Evolutionary conservation across 1,140 invertebrate genomes (phyloP), one percentile per base, ranked within the genome.

Genomic region (Battus philenor): DNA sequence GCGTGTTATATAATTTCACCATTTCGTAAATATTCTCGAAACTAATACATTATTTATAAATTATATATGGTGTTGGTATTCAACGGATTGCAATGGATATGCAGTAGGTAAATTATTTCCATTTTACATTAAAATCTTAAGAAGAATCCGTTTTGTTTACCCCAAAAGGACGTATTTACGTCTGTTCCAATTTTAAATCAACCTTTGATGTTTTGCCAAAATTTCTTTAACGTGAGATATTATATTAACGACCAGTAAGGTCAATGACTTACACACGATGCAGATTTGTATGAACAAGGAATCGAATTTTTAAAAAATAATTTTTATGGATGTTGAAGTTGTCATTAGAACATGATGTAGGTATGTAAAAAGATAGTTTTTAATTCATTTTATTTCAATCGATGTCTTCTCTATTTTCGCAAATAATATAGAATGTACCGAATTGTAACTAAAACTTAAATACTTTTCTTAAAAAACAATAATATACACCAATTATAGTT

Each of bases 151-250:
- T 4, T 4, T 1, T 41, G 24, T 41, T 41, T 41, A 41, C 38
- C 38, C 12, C 38, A 27, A 41, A 41, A 41, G 38, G 38, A 17
- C 22, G 26, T 41, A 39, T 41, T 41, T 41, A 16, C 38, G 17
- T 41, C 5, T 4, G 26, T 29, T 41, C 38, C 38, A 41, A 29
- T 27, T 41, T 41, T 41, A 41, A 29, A 41, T 29, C 12, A 41
- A 41, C 29, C 17, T 41, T 29, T 41, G 38, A 29, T 13, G 12
- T 41, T 17, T 29, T 9, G 38, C 38, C 38, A 41, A 41, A 26
- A 16, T 29, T 29, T 29, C 15, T 9, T 36, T 20, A 17, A 36
- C 17, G 9, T 36, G 15, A 22, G 33, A 17, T 36, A n/a, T n/a
- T n/a, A n/a, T 15, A 4, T 29, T 27, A 29, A 29, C 38, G 24